Evolutionary conservation across 2,888 invertebrate genomes (phyloP).

Genomic region (Monochamus alternatus): DNA sequence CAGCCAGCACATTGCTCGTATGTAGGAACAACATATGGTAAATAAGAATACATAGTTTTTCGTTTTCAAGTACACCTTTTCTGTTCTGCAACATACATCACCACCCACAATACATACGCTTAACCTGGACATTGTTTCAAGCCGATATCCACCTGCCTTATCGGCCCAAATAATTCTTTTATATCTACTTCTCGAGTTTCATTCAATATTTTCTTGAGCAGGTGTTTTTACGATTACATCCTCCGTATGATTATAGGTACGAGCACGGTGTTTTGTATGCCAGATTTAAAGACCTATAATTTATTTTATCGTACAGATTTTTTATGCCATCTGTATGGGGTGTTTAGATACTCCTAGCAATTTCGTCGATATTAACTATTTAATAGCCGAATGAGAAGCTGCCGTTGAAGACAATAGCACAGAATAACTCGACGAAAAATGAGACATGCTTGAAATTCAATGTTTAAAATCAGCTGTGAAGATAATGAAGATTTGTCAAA

Average conservation of each 20-base stretch:
- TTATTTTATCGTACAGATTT: conserved; percentile 55
- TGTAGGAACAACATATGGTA: conserved; percentile 54
- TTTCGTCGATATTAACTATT: not conserved
- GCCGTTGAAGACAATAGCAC: too few relatives aligned
- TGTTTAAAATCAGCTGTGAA: too few relatives aligned
- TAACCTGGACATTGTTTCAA: conserved; percentile 53
- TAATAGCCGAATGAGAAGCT: too few relatives aligned
- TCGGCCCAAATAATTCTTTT: conserved; percentile 52
- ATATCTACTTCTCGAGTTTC: conserved; percentile 35
- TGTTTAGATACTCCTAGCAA: conserved; percentile 31
- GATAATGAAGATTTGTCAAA: too few relatives aligned
- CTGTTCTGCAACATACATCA: conserved; percentile 51
- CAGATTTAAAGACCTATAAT: conserved; percentile 54
- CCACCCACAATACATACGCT: conserved; percentile 54
- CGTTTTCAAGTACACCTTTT: conserved; percentile 59
- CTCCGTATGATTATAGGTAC: conserved; percentile 47
- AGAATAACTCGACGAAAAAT: too few relatives aligned
- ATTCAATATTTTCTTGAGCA: conserved; percentile 50
- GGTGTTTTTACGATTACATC: conserved; percentile 46
- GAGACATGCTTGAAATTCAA: too few relatives aligned
- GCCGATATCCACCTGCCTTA: conserved; percentile 52
- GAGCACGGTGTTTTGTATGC: conserved; percentile 48
- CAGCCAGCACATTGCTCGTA: conserved; percentile 22
- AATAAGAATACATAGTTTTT: conserved; percentile 58
- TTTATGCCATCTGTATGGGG: conserved; percentile 59